Evolutionary conservation across 2,113 vertebrate species (phyloP), one percentile per base, ranked within the genome.

Genomic region (Brachirus orientalis): DNA sequence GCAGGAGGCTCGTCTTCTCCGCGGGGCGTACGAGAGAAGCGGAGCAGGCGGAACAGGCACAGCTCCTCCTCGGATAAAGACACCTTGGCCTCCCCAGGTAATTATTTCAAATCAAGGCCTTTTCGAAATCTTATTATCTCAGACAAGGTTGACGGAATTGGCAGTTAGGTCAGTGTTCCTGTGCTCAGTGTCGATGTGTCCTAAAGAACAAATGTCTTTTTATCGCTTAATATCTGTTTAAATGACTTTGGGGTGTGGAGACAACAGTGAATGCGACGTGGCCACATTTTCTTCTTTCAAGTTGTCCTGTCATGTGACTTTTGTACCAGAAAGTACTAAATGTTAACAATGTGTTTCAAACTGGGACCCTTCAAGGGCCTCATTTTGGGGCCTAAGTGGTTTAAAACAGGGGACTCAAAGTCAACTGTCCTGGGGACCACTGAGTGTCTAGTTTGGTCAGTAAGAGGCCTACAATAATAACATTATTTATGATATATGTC

Each of bases 61-160:
- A 91, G 92, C 84, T 93, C 92, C 0, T 92, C 91, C 1, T 93
- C 92, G 18, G 93, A 94, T 81, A 91, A 86, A 68, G 92, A 93
- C 61, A 81, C 83, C 6, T 63, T 90, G 54, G 77, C 91, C 40
- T 93, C 92, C 8, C 92, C 93, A 79, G 92, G 93, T 93, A 84
- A 82, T 1, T 58, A 3, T 20, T 20, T 22, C 10, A 13, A 35
- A 61, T 67, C 38, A 33, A 43, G 50, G 28, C 10, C n/a, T 28
- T 45, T 4, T 40, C 4, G 14, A 45, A 14, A 63, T 48, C 20
- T 8, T n/a, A 56, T 16, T 22, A 61, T 40, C 5, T 0, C 3
- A 35, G 44, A 20, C 17, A 14, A 19, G 18, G 10, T 6, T 6
- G 16, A 7, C 22, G 43, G 2, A n/a, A 11, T 8, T 14, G 3